Percentiles rank a stretch among this genome's conserved stretches.
Evolutionary conservation across 2,113 vertebrate genomes (phyloP).

Genomic region (Hemibagrus wyckioides): DNA sequence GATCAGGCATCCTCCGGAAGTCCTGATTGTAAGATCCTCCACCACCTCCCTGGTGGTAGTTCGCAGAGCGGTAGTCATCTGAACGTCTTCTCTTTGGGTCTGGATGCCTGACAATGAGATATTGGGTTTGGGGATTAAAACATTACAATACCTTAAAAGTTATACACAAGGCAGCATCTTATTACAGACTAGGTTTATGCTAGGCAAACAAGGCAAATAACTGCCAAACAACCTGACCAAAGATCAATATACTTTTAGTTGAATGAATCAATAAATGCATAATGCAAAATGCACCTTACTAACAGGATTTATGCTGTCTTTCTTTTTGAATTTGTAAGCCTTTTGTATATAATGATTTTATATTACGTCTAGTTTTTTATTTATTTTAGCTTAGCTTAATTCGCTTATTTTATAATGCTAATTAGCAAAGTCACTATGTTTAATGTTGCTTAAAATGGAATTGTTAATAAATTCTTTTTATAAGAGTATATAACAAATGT

Average conservation of each 20-base stretch:
- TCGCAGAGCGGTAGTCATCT: conserved; percentile 88
- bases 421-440: not conserved
- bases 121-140: too few relatives aligned
- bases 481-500: not conserved
- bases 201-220: not conserved
- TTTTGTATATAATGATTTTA: too few relatives aligned
- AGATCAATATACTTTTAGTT: not conserved
- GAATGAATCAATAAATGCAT: not conserved
- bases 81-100: conserved; percentile 89
- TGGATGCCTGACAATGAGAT: conserved; percentile 76
- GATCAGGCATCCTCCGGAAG: conserved; percentile 89
- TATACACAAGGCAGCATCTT: not conserved
- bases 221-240: not conserved
- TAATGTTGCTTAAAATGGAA: not conserved
- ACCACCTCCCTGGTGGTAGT: conserved; percentile 75
- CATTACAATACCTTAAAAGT: not conserved
- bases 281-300: not conserved
- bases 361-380: too few relatives aligned
- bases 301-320: not conserved
- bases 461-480: not conserved
- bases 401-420: not conserved
- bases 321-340: not conserved
- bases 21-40: conserved; percentile 82
- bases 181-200: not conserved
- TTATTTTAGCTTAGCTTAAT: too few relatives aligned